phyloP scores from a whole-genome alignment of 2,113 vertebrate species.

The Anarhynchus alexandrinus region DNA sequence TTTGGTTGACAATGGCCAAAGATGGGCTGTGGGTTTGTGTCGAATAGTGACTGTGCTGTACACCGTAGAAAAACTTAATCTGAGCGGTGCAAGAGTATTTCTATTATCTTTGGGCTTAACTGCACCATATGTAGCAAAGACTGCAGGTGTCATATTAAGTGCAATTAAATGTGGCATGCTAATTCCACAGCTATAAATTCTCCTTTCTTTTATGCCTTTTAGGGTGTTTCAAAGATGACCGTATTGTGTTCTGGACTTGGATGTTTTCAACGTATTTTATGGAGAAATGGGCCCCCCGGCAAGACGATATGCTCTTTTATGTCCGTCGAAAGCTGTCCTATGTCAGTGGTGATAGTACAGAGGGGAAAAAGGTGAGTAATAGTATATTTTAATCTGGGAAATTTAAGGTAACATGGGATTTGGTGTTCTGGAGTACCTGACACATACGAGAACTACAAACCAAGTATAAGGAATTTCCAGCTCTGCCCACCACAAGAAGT shows the following conservation, averaged over 20 bases:
- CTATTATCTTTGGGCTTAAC: accelerated
- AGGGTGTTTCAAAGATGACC: conserved; percentile 97
- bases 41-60: not conserved
- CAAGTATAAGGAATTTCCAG: not conserved
- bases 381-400: not conserved
- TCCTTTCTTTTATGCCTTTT: not conserved
- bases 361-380: conserved; percentile 82
- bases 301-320: conserved; percentile 98
- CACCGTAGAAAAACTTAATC: no score
- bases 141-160: not conserved
- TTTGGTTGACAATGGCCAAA: not conserved
- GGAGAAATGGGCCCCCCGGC: conserved; percentile 89
- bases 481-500: not conserved
- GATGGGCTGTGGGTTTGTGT: not conserved
- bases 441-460: not conserved
- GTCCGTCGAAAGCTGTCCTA: conserved; percentile 88
- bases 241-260: conserved; percentile 99
- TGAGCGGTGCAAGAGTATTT: not conserved
- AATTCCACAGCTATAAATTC: not conserved
- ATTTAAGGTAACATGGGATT: not conserved
- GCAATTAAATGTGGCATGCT: not conserved
- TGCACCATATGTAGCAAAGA: not conserved
- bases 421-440: not conserved
- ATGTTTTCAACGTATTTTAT: conserved; percentile 99
- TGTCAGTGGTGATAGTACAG: conserved; percentile 64